These are phyloP conservation scores for Hemicrepidius hirtus DNA, from an alignment of 2,888 invertebrate species.

Conservation along the genomic window DNA sequence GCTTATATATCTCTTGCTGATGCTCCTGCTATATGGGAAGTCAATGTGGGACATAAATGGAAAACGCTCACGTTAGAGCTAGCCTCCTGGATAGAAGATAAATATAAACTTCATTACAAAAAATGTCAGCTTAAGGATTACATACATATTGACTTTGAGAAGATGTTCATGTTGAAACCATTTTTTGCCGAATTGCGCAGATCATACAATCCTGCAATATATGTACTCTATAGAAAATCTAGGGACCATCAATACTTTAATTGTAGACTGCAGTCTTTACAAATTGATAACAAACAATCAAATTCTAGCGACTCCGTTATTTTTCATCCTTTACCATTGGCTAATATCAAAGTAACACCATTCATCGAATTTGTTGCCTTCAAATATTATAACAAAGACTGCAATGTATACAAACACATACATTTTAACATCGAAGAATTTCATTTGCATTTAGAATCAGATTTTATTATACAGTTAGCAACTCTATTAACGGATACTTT, in stretches of 20 bases:
- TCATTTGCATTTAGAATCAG: slow-evolving; percentile 81
- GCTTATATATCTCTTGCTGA: slow-evolving; percentile 81
- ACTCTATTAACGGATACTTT: slow-evolving; percentile 75
- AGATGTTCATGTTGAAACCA: slow-evolving; percentile 92
- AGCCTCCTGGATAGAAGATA: slow-evolving; percentile 88
- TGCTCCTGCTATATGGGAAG: slow-evolving; percentile 87
- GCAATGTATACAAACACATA: slow-evolving; percentile 77
- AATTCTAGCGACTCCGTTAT: slow-evolving; percentile 63
- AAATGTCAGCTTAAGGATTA: slow-evolving; percentile 86
- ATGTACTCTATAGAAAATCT: slow-evolving; percentile 83
- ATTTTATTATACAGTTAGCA: slow-evolving; percentile 78
- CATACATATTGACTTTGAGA: slow-evolving; percentile 85
- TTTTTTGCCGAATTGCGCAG: slow-evolving; percentile 86
- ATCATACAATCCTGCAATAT: slow-evolving; percentile 83
- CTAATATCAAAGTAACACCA: slow-evolving; percentile 75
- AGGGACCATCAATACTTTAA: slow-evolving; percentile 80
- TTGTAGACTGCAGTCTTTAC: slow-evolving; percentile 79
- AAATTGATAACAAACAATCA: slow-evolving; percentile 81
- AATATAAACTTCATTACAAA: slow-evolving; percentile 81
- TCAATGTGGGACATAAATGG: slow-evolving; percentile 87
- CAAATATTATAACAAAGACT: slow-evolving; percentile 74
- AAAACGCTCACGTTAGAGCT: slow-evolving; percentile 85
- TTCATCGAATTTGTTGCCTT: slow-evolving; percentile 77
- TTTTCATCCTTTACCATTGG: slow-evolving; percentile 72
- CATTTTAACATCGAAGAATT: slow-evolving; percentile 81